Conservation (phyloP, 2,797 vertebrate species). For the Sebastes kiyomatsui region DNA sequence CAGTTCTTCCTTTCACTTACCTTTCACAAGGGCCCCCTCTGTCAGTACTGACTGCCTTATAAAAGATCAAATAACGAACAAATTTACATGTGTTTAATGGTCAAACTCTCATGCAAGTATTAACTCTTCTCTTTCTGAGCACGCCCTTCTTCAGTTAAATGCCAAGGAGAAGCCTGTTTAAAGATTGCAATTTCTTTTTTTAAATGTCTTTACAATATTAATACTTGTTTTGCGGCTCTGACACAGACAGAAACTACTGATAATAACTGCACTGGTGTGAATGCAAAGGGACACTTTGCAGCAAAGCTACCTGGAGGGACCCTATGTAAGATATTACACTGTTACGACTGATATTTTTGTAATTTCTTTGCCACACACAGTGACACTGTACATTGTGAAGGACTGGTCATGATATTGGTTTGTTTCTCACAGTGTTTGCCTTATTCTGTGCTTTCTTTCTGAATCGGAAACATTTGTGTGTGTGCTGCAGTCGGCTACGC, state of each 20-base stretch:
- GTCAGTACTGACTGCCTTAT: neutral
- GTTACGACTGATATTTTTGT: conserved; percentile 13
- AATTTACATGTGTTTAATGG: neutral
- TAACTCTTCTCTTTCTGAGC: neutral
- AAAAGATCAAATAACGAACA: neutral
- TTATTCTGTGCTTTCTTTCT: conserved; percentile 25
- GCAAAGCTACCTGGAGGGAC: neutral
- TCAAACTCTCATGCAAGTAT: neutral
- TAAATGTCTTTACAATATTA: neutral
- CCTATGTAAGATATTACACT: neutral
- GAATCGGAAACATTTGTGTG: conserved; percentile 6
- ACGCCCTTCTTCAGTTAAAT: neutral
- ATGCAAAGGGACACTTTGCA: neutral
- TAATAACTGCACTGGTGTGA: neutral
- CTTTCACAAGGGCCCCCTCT: neutral
- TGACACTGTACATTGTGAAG: conserved; percentile 18
- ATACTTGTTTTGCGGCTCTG: neutral
- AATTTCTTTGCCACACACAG: conserved; percentile 4
- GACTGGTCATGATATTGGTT: conserved; percentile 7
- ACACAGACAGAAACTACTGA: neutral
- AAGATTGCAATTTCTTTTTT: neutral
- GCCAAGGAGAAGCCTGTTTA: neutral
- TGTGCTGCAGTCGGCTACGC: conserved; percentile 16
- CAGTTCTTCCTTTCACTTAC: neutral
- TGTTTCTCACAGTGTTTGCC: conserved; percentile 32